Percentiles rank a stretch among this genome's conserved stretches.
phyloP scores from a whole-genome alignment of 2,797 vertebrate genomes.

The Anabas testudineus region DNA sequence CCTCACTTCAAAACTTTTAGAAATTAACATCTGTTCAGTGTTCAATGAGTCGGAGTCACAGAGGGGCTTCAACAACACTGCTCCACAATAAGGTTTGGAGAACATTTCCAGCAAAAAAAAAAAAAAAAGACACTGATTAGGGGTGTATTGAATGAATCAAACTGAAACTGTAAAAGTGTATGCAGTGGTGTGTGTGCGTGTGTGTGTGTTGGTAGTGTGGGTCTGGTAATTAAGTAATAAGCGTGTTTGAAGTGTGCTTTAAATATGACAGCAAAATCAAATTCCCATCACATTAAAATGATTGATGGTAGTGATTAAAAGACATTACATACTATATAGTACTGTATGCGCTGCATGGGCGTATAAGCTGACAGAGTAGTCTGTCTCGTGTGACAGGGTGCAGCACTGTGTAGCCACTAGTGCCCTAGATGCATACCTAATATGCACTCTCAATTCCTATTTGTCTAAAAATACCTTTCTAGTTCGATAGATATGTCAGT shows the following conservation, averaged over 20 bases:
- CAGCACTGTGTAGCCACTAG: conserved; percentile 24
- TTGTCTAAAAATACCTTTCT: conserved; percentile 44
- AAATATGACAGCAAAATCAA: neutral
- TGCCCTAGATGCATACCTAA: conserved; percentile 57
- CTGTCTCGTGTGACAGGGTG: conserved; percentile 34
- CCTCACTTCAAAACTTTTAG: too few relatives aligned
- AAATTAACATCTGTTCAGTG: too few relatives aligned
- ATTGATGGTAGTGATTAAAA: neutral
- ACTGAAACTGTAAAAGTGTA: too few relatives aligned
- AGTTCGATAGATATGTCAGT: conserved; percentile 20
- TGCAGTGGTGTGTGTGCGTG: too few relatives aligned
- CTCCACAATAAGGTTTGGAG: too few relatives aligned
- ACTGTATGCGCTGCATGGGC: neutral
- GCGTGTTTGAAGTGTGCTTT: neutral
- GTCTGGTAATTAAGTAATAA: neutral
- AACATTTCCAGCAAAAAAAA: too few relatives aligned
- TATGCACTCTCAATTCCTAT: conserved; percentile 34
- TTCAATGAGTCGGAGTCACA: too few relatives aligned
- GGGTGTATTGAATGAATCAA: too few relatives aligned
- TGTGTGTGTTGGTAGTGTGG: too few relatives aligned
- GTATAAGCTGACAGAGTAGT: conserved; percentile 18
- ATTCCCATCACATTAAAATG: neutral
- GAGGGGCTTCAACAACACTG: too few relatives aligned
- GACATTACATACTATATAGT: neutral
- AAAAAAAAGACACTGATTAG: too few relatives aligned